These are phyloP conservation scores for Trichopoda pennipes DNA, from an alignment of 2,888 invertebrate species.

Conservation along the genomic window DNA sequence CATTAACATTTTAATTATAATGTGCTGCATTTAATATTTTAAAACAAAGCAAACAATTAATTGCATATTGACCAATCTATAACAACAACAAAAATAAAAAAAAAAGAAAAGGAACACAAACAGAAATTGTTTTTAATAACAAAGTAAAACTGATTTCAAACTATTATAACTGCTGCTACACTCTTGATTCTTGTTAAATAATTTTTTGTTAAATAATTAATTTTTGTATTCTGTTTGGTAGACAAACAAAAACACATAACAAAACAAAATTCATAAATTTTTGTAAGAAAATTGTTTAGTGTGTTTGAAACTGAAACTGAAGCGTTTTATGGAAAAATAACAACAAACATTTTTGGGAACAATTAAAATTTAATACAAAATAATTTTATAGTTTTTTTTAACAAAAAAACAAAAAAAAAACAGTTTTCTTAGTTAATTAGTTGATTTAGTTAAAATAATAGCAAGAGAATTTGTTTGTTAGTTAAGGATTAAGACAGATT, in stretches of 20 bases:
- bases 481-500: not conserved
- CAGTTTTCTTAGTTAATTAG: slow-evolving; percentile 2
- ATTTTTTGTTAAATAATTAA: slow-evolving; percentile 1
- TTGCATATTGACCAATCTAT: slow-evolving; percentile 63
- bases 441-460: slow-evolving; percentile 35
- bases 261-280: not conserved
- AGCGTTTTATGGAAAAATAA: slow-evolving; percentile 30
- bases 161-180: slow-evolving; percentile 45
- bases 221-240: slow-evolving; percentile 17
- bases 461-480: too few relatives aligned
- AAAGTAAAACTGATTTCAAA: slow-evolving; percentile 66
- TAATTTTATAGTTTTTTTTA: slow-evolving; percentile 61
- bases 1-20: slow-evolving; percentile 20
- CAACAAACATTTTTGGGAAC: slow-evolving; percentile 54
- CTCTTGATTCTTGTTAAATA: slow-evolving; percentile 10
- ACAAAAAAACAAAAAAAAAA: too few relatives aligned
- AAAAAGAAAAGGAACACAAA: slow-evolving; percentile 39
- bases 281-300: slow-evolving; percentile 5
- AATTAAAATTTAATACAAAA: slow-evolving; percentile 68
- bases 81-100: slow-evolving; percentile 42
- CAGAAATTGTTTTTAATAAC: slow-evolving; percentile 29
- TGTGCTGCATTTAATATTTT: slow-evolving; percentile 54
- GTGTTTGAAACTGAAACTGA: slow-evolving; percentile 14
- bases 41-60: slow-evolving; percentile 68
- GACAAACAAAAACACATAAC: slow-evolving; percentile 12